Percentiles rank a stretch among this genome's conserved stretches.
These are phyloP conservation scores for Liparis tanakae DNA, from an alignment of 2,797 vertebrate species.

Conservation along the genomic window DNA sequence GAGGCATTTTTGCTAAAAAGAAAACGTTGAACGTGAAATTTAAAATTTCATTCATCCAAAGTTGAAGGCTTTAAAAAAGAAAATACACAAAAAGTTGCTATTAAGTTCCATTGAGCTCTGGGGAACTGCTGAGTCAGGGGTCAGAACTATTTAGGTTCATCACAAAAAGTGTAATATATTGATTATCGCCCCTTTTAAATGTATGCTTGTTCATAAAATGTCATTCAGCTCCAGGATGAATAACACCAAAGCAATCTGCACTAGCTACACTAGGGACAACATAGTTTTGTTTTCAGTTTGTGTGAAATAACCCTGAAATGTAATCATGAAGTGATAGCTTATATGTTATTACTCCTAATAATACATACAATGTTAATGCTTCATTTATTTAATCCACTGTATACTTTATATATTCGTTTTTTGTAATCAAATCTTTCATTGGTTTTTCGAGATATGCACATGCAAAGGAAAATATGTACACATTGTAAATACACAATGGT, in stretches of 20 bases:
- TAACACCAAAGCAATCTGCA: neutral
- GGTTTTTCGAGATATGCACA: too few species aligned
- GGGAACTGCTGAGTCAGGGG: neutral
- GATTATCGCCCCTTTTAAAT: neutral
- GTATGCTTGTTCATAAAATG: neutral
- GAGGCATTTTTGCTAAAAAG: neutral
- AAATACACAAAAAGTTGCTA: neutral
- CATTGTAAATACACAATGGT: too few species aligned
- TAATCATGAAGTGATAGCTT: neutral
- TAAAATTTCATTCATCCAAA: neutral
- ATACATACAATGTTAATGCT: neutral
- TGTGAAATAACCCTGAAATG: neutral
- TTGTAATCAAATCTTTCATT: too few species aligned
- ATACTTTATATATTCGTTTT: too few species aligned
- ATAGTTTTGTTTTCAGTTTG: neutral
- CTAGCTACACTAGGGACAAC: neutral
- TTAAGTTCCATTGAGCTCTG: neutral
- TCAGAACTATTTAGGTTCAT: neutral
- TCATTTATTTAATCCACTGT: neutral
- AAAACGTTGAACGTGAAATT: too few species aligned
- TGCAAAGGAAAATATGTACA: too few species aligned
- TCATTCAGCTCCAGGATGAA: neutral
- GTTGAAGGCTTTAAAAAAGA: neutral
- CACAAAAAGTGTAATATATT: neutral
- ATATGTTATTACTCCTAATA: neutral